phyloP scores from a whole-genome alignment of 1,140 invertebrate species.

The Polypedilum pembai region DNA sequence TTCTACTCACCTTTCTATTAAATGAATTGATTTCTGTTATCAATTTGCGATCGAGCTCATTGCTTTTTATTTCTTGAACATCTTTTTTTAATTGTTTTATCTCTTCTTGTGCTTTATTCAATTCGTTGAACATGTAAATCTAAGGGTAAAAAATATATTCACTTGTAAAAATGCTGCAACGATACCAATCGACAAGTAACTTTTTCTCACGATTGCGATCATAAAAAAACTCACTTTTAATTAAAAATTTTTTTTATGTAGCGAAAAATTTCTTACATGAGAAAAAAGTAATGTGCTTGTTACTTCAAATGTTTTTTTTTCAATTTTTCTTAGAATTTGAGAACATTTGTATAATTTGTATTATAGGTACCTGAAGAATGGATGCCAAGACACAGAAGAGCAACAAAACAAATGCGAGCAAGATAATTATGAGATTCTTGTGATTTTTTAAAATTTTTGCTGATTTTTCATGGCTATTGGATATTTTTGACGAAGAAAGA shows the following conservation, averaged over 20 bases:
- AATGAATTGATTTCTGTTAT: not conserved
- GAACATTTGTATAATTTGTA: too few species aligned
- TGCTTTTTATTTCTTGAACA: not conserved
- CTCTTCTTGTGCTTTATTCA: not conserved
- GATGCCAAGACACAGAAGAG: not conserved
- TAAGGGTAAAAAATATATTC: not conserved
- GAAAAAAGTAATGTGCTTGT: not conserved
- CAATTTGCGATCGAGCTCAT: not conserved
- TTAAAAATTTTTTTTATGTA: not conserved
- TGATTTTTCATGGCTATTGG: conserved; percentile 19
- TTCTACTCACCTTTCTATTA: not conserved
- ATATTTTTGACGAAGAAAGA: not conserved
- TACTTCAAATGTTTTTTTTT: too few species aligned
- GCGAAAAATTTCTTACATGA: not conserved
- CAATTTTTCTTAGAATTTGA: too few species aligned
- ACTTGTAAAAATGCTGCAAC: not conserved
- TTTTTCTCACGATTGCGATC: not conserved
- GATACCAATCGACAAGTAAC: not conserved
- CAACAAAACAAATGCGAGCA: not conserved
- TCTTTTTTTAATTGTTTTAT: not conserved
- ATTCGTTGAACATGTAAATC: not conserved
- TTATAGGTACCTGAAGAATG: not conserved
- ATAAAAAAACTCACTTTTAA: not conserved
- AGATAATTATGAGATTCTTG: not conserved
- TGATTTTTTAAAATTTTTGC: conserved; percentile 15